Base-by-base conservation (phyloP, 2,113 vertebrate genomes). In the Lanius collurio region DNA sequence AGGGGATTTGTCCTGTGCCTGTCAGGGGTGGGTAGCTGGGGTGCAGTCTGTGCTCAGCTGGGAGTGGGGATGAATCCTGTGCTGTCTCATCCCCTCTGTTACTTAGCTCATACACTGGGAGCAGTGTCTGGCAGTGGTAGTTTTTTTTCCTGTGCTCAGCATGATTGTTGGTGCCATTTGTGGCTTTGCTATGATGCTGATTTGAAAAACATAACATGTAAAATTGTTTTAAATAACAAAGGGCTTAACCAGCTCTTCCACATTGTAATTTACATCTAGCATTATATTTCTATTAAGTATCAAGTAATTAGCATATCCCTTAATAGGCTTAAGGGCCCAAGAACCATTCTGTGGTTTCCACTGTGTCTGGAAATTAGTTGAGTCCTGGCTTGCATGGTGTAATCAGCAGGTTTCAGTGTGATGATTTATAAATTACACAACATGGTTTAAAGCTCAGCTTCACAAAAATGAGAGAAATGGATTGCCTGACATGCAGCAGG, bases 1-100 rank as follows among this genome's bases (percentile, higher is more conserved):
- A 56, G 39, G 19, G 35, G 59, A 27, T 88, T 77, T 52, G 4
- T 50, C 52, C 42, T 27, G 13, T 53, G 52, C 53, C 35, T 85
- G 9, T 22, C 31, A 15, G 31, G 19, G 22, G 9, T 31, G 52
- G 35, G 28, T 39, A 23, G 41, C 64, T 53, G 82, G 22, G 15
- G 10, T 1, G 19, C 26, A 60, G 3, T 44, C 42, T 0, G 0
- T 70, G 37, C 49, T 83, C 17, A 22, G 44, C 16, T 35, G 68
- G 33, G 46, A 50, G 10, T 37, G 37, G 31, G 24, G 21, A 11
- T 53, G 49, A 28, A 44, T 73, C 67, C 56, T 60, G 26, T 49
- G 52, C 39, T 47, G 18, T 24, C 26, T 18, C 46, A 46, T 47
- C 52, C 35, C 6, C 7, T 71, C 42, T 44, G 15, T 50, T 52